Evolutionary conservation across 2,888 invertebrate species (phyloP), one percentile per base, ranked within the genome.

Genomic region (Plebejus melissa): DNA sequence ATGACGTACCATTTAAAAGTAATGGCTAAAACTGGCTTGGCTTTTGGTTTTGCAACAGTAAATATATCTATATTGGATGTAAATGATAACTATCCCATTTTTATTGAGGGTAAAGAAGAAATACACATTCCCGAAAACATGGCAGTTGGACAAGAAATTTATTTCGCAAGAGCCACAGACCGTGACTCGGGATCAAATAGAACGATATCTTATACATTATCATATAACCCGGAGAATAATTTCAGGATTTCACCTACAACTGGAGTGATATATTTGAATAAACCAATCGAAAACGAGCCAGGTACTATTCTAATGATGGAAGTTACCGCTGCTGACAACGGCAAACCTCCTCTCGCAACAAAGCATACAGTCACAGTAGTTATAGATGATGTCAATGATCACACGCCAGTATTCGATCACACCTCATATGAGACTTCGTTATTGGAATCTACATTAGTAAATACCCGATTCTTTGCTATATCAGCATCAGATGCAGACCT

Each of bases 91-190:
- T 95, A 96, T 76, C 99, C 99, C 4, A 94, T 95, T 78, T 98
- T 98, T 87, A 94, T 96, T 36, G 95, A 96, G 82, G 97, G 96
- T 79, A 96, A 95, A 82, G 97, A 97, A 84, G 96, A 97, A 87
- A 96, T 98, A 71, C 94, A 94, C 78, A 94, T 99, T 77, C 95
- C 96, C 22, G 98, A 98, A 93, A 98, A 98, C 86, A 96, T 97
- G 81, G 98, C 99, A 32, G 97, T 98, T 57, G 98, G 98, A 0
- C 98, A 98, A 88, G 98, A 98, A 90, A 96, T 99, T 54, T 98
- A 97, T 88, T 94, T 98, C 80, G 97, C 98, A 0, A 94, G 97
- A 83, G 99, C 98, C 0, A 94, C 95, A 76, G 99, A 99, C 90
- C 94, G 95, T 74, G 99, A 99, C 88, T 96, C 96, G 0, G 98